Base-by-base conservation (phyloP, 2,888 invertebrate species). In the Leptothorax acervorum region DNA sequence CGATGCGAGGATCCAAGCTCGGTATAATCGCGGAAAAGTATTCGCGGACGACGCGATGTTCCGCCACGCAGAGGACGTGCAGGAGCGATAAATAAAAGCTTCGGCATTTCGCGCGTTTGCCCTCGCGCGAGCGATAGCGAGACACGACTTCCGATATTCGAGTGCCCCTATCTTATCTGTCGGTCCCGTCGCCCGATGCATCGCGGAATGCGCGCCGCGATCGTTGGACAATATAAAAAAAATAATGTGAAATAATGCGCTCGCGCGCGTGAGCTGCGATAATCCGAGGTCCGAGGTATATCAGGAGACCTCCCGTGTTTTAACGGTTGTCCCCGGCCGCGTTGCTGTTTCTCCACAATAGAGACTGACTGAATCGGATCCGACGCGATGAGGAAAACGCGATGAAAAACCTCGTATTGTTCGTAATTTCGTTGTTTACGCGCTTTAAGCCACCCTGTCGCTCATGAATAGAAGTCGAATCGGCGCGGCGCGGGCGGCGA, bases 31-130 rank as follows among this genome's bases (percentile, higher is more conserved):
- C 86, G 88, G 90, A 92, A 90, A 92, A 92, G 88, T 91, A 92
- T 92, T 91, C 84, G 87, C 87, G 66, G 82, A 81, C 83, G 82
- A 60, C 60, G 31, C 18, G 60, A 76, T 79, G 81, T 83, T 85
- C 84, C 84, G 81, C 86, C 86, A 84, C 89, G 88, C 87, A 85
- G 57, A 53, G 78, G 88, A 90, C 35, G 23, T 23, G 87, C 92
- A 6, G 55, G 11, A 11, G 88, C 93, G 92, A 93, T 93, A 93
- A 93, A 93, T 93, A 93, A 93, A 48, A 68, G 91, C 89, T 90
- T 92, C 92, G 90, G 91, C 90, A 93, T 92, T 93, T 93, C 91
- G 91, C 91, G 92, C 87, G 57, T 71, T 81, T 71, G 28, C 23
- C 12, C 74, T 39, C 62, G 85, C 15, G 35, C 62, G 45, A 53